These are phyloP conservation scores for Cryptosula pallasiana DNA, from an alignment of 2,888 invertebrate genomes.

Conservation along the genomic window DNA sequence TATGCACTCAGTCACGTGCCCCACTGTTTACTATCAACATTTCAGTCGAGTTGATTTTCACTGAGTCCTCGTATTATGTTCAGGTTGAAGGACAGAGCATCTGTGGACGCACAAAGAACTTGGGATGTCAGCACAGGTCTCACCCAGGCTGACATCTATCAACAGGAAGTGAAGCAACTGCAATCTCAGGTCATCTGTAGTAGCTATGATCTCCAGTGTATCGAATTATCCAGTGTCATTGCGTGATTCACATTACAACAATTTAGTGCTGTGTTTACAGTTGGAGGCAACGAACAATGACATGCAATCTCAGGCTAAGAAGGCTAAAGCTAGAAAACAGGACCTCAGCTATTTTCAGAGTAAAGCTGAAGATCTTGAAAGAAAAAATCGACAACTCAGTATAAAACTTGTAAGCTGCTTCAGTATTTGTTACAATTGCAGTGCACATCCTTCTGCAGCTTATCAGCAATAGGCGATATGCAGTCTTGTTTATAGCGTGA, in stretches of 20 bases:
- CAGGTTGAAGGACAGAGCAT: not conserved
- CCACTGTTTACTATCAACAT: too few relatives aligned
- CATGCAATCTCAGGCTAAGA: slow-evolving; percentile 20
- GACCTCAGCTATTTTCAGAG: slow-evolving; percentile 15
- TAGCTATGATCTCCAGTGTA: too few relatives aligned
- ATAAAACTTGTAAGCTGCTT: not conserved
- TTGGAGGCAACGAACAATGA: not conserved
- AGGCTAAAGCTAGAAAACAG: slow-evolving; percentile 7
- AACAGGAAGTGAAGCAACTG: slow-evolving; percentile 8
- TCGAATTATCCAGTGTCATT: too few relatives aligned
- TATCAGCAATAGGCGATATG: too few relatives aligned
- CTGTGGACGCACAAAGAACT: not conserved
- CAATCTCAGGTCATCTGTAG: slow-evolving; percentile 17
- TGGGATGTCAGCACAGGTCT: slow-evolving; percentile 4
- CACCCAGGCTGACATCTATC: not conserved
- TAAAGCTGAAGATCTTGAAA: slow-evolving; percentile 8
- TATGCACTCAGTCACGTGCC: too few relatives aligned
- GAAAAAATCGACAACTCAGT: slow-evolving; percentile 11
- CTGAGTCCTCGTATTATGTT: too few relatives aligned
- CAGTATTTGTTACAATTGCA: not conserved
- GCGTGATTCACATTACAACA: too few relatives aligned
- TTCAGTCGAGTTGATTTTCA: too few relatives aligned
- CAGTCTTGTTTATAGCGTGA: too few relatives aligned
- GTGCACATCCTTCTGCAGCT: too few relatives aligned
- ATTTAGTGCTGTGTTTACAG: too few relatives aligned